Base-by-base conservation (phyloP, 1,140 invertebrate species). In the Lepidurus couesii region DNA sequence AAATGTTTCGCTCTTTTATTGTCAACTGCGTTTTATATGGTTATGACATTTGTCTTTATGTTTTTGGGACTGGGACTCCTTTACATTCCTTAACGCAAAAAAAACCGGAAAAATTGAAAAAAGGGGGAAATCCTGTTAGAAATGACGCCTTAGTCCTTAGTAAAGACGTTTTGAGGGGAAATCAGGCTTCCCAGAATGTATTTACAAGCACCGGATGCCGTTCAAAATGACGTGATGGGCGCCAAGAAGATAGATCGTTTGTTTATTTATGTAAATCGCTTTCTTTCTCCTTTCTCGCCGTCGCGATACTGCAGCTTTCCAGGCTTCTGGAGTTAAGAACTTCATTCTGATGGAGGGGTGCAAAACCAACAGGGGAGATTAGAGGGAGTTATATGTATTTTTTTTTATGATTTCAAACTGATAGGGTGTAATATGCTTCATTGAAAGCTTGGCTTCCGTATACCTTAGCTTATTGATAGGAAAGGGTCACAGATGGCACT, bases 221-320 rank as follows among this genome's bases (percentile, higher is more conserved):
- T 65, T 65, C 53, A 7, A 34, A 65, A 65, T 65, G 53, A 65
- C 53, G 53, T 65, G 53, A 21, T 65, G 53, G 53, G 53, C 53
- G 53, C 53, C 53, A 65, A 65, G 53, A 65, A 65, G 53, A 65
- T 65, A 65, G 53, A 65, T 65, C 1, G 53, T 65, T 65, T 65
- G 53, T 65, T 65, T 65, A 65, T 65, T 65, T 65, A 65, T 65
- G 53, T 65, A 65, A 65, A 65, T 21, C 53, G 53, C 53, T 13
- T 65, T 65, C 53, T 65, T 65, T 65, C 21, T 65, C 8, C 8
- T 65, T 65, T 11, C 13, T 1, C 53, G 53, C 13, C 53, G 16
- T 65, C 13, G 53, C 53, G 16, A 21, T n/a, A 21, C 53, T 65
- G 1, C 16, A 65, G 53, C 16, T 65, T 65, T 16, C 53, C 53